phyloP scores from a whole-genome alignment of 2,888 invertebrate species.

The Pachymerium ferrugineum region DNA sequence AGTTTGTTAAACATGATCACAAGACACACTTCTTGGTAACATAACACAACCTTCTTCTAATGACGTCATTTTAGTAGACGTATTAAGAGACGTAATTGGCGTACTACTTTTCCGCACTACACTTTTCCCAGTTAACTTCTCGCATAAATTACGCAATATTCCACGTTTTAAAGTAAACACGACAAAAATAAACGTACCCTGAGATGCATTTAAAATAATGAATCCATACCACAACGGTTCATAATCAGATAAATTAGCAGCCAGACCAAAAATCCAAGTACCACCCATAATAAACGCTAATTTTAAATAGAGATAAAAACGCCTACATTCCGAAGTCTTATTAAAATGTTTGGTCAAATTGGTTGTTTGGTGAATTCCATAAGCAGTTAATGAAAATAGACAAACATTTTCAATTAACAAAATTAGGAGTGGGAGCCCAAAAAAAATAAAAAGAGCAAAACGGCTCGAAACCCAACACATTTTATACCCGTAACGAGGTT shows the following conservation, averaged over 20 bases:
- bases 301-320: conserved; percentile 45
- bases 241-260: conserved; percentile 45
- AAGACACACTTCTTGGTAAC: background rate
- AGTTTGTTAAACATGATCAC: background rate
- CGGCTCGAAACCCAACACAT: conserved; percentile 49
- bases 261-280: conserved; percentile 50
- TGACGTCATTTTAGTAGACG: background rate
- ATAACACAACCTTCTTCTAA: background rate
- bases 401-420: conserved; percentile 46
- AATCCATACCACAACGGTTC: conserved; percentile 49
- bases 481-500: conserved; percentile 34
- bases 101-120: background rate
- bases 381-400: conserved; percentile 46
- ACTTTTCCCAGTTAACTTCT: background rate
- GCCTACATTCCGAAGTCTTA: conserved; percentile 33
- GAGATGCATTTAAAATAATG: conserved; percentile 49
- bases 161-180: conserved; percentile 45
- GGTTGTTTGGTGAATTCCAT: conserved; percentile 40
- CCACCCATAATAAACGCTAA: conserved; percentile 50
- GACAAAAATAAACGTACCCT: conserved; percentile 50
- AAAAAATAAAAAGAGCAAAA: conserved; percentile 46
- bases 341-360: conserved; percentile 39
- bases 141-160: background rate
- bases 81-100: background rate
- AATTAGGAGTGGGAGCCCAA: conserved; percentile 47